These are phyloP conservation scores for Cynopterus sphinx DNA, from an alignment of 2,797 vertebrate genomes.

Conservation along the genomic window DNA sequence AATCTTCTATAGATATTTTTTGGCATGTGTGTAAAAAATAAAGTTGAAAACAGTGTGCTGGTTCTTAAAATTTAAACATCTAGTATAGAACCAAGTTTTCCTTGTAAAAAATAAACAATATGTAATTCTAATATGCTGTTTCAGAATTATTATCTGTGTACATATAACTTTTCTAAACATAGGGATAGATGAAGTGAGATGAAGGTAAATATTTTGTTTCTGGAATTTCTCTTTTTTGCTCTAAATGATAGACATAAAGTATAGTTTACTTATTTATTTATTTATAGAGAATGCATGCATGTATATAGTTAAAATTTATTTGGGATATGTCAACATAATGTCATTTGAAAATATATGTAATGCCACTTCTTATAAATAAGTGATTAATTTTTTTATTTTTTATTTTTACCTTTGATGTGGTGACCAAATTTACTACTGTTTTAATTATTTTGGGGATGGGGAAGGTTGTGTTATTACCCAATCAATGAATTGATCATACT, in stretches of 20 bases:
- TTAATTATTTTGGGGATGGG: background rate
- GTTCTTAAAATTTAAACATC: conserved; percentile 33
- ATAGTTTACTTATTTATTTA: background rate
- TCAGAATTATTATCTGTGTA: background rate
- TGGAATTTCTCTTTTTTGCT: background rate
- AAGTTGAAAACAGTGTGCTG: background rate
- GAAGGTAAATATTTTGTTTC: background rate
- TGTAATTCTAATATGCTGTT: background rate
- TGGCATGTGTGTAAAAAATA: background rate
- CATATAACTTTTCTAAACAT: background rate
- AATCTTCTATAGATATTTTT: background rate
- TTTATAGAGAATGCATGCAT: background rate
- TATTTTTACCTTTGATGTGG: background rate
- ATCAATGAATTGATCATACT: background rate
- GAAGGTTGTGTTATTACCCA: background rate
- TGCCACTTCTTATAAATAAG: background rate
- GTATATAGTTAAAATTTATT: background rate
- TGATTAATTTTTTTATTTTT: background rate
- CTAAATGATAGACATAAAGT: background rate
- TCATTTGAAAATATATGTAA: background rate
- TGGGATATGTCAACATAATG: background rate
- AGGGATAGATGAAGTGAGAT: background rate
- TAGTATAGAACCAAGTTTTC: background rate
- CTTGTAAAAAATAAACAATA: background rate
- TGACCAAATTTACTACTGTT: background rate